Base-by-base conservation (phyloP, 2,797 vertebrate genomes). In the Alectoris magna region DNA sequence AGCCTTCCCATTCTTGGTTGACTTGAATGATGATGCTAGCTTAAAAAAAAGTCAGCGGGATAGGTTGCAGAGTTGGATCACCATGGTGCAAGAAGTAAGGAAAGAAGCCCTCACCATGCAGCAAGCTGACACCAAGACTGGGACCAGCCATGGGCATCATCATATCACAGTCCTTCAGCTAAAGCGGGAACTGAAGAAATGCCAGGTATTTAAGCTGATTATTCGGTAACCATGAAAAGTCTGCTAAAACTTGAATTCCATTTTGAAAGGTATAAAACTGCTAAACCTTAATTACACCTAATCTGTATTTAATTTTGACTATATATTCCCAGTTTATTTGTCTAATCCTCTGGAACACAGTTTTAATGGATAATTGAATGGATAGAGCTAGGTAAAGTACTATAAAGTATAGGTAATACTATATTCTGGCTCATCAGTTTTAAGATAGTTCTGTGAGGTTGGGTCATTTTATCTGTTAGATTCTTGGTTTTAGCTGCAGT, bases 131-230 rank as follows among this genome's bases (percentile, higher is more conserved):
- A 73, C 38, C 73, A 90, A 76, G 48, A 26, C 38, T 29, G 88
- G 74, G 39, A 88, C 34, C 23, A 55, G 62, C 49, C 95, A 96
- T 86, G 96, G 97, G 63, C 64, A 94, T 14, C 95, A 97, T 81
- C 96, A 98, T 62, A 60, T 96, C 76, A 97, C 97, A 46, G 67
- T 98, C 83, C 94, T 98, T 84, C 98, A 98, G 67, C 97, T 98
- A 68, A 98, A 98, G 93, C 97, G 97, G 76, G 98, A 99, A 68
- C 97, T 98, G 49, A 96, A 96, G 90, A 98, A 98, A 97, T 98
- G 97, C 96, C 98, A 99, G 98, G 98, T 99, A 98, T 81, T 79
- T 91, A 41, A 82, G 17, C 44, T 87, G 11, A 49, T 77, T 44
- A 29, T 90, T 68, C 87, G 72, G 19, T 77, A 77, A 53, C 46